A percentile compares a stretch with the other conserved stretches of the same genome.
Evolutionary conservation across 2,113 vertebrate species (phyloP).

Genomic region (Trachemys scripta): DNA sequence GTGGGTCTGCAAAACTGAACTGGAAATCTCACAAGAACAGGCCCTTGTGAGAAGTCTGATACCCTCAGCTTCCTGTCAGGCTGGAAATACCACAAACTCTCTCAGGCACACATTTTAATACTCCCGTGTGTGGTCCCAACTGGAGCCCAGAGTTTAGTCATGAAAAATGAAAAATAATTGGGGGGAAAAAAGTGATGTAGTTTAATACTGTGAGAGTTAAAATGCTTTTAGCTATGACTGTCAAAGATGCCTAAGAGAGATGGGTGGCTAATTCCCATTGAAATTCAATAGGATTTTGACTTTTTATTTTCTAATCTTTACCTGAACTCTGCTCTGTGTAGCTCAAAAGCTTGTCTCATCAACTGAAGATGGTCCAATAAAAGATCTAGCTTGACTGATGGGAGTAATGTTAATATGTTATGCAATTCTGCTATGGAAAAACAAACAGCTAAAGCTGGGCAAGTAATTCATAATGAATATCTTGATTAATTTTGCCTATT

Average conservation of each 20-base stretch:
- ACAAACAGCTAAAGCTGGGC: background rate
- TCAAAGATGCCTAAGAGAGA: background rate
- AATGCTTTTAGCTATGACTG: background rate
- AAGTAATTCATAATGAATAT: background rate
- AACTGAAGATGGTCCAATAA: background rate
- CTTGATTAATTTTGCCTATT: background rate
- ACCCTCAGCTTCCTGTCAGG: background rate
- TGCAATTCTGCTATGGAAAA: background rate
- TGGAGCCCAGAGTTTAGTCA: background rate
- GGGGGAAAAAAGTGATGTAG: background rate
- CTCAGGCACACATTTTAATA: background rate
- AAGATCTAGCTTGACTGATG: background rate
- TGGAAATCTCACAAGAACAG: background rate
- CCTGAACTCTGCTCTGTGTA: background rate
- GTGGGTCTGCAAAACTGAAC: slow-evolving; percentile 38
- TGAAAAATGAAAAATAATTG: background rate
- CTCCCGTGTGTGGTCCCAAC: slow-evolving; percentile 28
- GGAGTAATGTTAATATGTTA: background rate
- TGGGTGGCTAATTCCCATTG: background rate
- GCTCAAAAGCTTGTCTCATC: background rate
- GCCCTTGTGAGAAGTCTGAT: slow-evolving; percentile 13
- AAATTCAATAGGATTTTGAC: background rate
- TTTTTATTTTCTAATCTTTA: background rate
- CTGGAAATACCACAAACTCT: background rate
- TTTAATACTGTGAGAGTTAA: slow-evolving; percentile 18